Evolutionary conservation across 2,113 vertebrate genomes (phyloP), one percentile per base, ranked within the genome.

Genomic region (Hiodon tergisus): DNA sequence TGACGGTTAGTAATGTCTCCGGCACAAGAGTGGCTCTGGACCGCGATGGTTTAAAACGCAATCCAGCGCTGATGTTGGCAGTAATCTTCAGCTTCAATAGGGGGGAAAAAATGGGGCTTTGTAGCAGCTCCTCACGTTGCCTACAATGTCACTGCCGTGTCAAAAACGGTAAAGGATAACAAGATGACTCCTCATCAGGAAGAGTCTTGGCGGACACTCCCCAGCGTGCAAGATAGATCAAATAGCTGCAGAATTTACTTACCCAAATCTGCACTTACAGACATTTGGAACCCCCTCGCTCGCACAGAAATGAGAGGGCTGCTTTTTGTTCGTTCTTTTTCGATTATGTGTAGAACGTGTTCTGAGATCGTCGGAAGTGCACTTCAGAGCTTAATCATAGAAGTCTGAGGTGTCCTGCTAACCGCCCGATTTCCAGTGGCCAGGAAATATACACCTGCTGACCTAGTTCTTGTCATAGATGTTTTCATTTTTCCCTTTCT

Each of bases 271-370:
- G 65, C 65, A 76, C 77, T 76, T 76, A 70, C 79, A 75, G 70
- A 58, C 74, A 69, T 74, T 60, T 62, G 69, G 58, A 53, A 63
- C 53, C 67, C 31, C 31, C 63, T 68, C 16, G 17, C 65, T 70
- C 67, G 74, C 75, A 69, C 57, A 75, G 77, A 80, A 77, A 53
- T 58, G 78, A 68, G 47, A 60, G 71, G 78, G 74, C 70, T 73
- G 52, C 58, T 77, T 81, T 76, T 54, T 73, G 53, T 82, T 79
- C 69, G 47, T 76, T 80, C 75, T 80, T 77, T 80, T 80, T 78
- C 82, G 62, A 63, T 47, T 31, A 55, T 72, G 79, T 79, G 77
- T 79, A 77, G 70, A 72, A 72, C 73, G 13, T 11, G 6, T 66
- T 50, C 13, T 4, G 13, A 75, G 73, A 59, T 75, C 67, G 46